Conservation (phyloP, 2,888 invertebrate genomes). For the Amiota minor region DNA sequence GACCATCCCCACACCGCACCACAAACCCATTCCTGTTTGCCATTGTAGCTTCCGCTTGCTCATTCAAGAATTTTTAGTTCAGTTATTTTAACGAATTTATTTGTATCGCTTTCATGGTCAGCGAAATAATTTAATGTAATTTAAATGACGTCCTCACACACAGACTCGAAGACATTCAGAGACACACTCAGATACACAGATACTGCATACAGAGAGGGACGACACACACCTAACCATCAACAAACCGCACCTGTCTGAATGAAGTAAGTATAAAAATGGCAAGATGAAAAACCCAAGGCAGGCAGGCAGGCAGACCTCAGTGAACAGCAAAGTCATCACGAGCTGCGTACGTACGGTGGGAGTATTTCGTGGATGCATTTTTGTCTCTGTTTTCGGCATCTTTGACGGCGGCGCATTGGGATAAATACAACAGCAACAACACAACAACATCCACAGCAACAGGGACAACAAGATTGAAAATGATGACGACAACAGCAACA, state of each 20-base stretch:
- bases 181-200: conserved; percentile 46
- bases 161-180: conserved; percentile 47
- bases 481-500: conserved; percentile 59
- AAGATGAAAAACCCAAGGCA: background rate
- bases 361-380: conserved; percentile 24
- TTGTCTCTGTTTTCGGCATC: conserved; percentile 27
- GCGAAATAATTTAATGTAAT: conserved; percentile 71
- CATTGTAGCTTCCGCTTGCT: conserved; percentile 16
- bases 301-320: too few relatives aligned
- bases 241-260: conserved; percentile 23
- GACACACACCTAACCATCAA: conserved; percentile 42
- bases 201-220: conserved; percentile 33
- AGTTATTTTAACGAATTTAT: conserved; percentile 69
- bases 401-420: conserved; percentile 49
- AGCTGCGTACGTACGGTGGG: conserved; percentile 14
- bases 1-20: background rate
- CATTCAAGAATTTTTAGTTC: conserved; percentile 55
- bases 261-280: conserved; percentile 3
- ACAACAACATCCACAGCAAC: conserved; percentile 54
- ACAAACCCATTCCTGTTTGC: conserved; percentile 12
- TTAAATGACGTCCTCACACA: conserved; percentile 68
- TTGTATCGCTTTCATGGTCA: conserved; percentile 68
- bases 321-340: background rate
- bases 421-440: conserved; percentile 33
- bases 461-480: conserved; percentile 50